phyloP scores from a whole-genome alignment of 2,888 invertebrate species.

The Thalpophila matura region DNA sequence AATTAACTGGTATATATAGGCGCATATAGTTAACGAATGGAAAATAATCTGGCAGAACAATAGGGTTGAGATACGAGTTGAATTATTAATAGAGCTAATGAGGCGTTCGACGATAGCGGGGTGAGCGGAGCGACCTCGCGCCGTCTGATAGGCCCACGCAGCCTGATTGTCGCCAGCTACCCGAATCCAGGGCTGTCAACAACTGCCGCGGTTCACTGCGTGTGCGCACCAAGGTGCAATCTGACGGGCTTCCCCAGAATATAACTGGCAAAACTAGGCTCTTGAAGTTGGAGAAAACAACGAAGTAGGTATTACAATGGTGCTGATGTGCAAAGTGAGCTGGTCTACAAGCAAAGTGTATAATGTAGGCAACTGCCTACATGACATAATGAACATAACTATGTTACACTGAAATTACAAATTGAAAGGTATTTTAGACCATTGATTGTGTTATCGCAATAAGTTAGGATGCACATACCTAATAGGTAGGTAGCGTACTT shows the following conservation, averaged over 20 bases:
- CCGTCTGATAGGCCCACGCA: slow-evolving; percentile 88
- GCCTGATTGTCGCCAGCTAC: slow-evolving; percentile 88
- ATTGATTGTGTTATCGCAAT: too few relatives aligned
- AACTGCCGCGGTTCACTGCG: slow-evolving; percentile 15
- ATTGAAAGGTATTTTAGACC: not conserved
- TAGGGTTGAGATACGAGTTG: slow-evolving; percentile 85
- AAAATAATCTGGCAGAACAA: slow-evolving; percentile 84
- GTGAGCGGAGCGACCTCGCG: slow-evolving; percentile 88
- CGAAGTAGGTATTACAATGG: too few relatives aligned
- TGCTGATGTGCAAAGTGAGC: not conserved
- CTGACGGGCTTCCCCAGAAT: slow-evolving; percentile 32
- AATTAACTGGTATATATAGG: slow-evolving; percentile 63
- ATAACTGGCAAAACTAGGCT: not conserved
- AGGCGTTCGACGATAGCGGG: slow-evolving; percentile 83
- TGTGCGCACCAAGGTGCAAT: slow-evolving; percentile 21
- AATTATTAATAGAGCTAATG: slow-evolving; percentile 89
- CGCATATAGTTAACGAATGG: slow-evolving; percentile 73
- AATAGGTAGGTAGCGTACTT: too few relatives aligned
- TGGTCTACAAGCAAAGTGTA: not conserved
- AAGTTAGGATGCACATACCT: too few relatives aligned
- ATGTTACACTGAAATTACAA: too few relatives aligned
- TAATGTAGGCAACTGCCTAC: too few relatives aligned
- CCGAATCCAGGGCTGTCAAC: slow-evolving; percentile 72
- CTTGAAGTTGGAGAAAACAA: not conserved
- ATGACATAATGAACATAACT: too few relatives aligned